phyloP scores from a whole-genome alignment of 2,113 vertebrate species.

The Laterallus jamaicensis region DNA sequence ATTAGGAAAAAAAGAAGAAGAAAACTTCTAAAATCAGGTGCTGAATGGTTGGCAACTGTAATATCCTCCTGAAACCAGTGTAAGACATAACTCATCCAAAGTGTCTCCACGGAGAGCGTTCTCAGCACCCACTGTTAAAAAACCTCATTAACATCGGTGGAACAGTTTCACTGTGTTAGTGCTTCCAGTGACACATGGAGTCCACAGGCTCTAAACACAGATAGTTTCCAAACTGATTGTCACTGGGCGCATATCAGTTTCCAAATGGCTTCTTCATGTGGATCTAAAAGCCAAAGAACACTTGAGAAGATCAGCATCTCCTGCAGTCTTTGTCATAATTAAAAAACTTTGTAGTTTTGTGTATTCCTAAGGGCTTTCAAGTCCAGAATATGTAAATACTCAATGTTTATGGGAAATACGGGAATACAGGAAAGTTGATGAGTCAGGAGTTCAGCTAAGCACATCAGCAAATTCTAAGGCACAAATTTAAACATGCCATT shows the following conservation, averaged over 20 bases:
- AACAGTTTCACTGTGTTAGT: not conserved
- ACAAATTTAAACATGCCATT: slow-evolving; percentile 7
- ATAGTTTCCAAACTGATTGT: not conserved
- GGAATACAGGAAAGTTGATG: not conserved
- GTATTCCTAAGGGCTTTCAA: not conserved
- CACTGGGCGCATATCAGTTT: not conserved
- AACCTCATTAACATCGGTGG: accelerated
- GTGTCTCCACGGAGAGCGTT: not conserved
- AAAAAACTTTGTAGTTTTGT: not conserved
- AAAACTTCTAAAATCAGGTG: not conserved
- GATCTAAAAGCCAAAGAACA: not conserved
- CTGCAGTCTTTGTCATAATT: not conserved
- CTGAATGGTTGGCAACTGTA: not conserved
- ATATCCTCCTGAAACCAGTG: not conserved
- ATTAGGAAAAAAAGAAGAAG: not conserved
- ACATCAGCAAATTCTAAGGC: not conserved
- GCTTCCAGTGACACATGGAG: not conserved
- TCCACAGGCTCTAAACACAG: not conserved
- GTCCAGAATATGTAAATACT: not conserved
- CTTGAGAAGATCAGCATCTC: not conserved
- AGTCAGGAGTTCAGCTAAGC: not conserved
- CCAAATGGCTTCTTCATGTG: not conserved
- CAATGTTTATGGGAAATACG: not conserved
- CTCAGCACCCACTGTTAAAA: not conserved
- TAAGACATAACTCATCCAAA: not conserved